phyloP scores from a whole-genome alignment of 2,797 vertebrate species.

The Otolemur crassicaudatus region DNA sequence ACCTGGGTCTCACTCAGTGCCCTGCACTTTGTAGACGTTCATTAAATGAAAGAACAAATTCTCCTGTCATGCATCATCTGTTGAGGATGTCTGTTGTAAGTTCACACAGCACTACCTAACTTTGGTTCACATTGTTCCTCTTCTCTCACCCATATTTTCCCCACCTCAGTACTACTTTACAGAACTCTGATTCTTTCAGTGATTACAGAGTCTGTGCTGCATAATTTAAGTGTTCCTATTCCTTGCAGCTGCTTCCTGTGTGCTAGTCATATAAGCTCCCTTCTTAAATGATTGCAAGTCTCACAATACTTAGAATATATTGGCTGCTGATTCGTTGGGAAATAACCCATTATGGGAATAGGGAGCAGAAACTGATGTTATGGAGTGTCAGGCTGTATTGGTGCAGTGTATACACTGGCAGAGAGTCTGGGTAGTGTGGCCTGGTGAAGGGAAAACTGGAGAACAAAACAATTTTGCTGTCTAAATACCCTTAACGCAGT shows the following conservation, averaged over 20 bases:
- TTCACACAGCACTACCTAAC: not conserved
- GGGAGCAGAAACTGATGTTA: not conserved
- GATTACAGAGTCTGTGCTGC: slow-evolving; percentile 36
- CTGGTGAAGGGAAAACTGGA: not conserved
- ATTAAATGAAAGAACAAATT: not conserved
- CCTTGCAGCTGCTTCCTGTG: slow-evolving; percentile 39
- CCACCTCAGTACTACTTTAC: slow-evolving; percentile 1
- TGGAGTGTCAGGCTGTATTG: not conserved
- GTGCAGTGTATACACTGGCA: not conserved
- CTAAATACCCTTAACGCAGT: not conserved
- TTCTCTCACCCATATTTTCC: not conserved
- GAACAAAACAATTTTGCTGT: not conserved
- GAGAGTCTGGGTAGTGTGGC: not conserved
- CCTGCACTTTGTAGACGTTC: not conserved
- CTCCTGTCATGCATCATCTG: not conserved
- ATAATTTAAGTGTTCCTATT: slow-evolving; percentile 3
- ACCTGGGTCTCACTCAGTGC: not conserved
- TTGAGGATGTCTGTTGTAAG: not conserved
- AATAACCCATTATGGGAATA: not conserved
- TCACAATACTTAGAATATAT: not conserved
- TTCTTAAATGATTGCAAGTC: not conserved
- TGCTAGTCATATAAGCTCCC: not conserved
- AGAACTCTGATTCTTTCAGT: slow-evolving; percentile 22
- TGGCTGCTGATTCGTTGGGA: not conserved
- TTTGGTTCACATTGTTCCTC: not conserved